These are phyloP conservation scores for Latrodectus hesperus DNA, from an alignment of 2,888 invertebrate species.

Conservation along the genomic window DNA sequence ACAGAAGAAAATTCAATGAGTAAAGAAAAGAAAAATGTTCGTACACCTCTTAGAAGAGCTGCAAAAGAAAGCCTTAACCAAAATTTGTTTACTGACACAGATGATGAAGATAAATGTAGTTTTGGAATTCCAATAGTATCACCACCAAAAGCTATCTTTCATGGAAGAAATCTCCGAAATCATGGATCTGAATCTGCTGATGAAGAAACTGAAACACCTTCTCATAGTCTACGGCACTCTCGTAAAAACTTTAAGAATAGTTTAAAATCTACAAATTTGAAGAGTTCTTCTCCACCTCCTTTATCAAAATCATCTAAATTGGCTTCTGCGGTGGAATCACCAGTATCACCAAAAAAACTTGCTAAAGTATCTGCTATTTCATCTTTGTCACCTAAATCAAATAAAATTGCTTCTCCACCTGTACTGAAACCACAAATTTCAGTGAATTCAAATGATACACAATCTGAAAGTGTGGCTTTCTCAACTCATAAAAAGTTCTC, in stretches of 20 bases:
- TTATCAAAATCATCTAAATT: slow-evolving; percentile 51
- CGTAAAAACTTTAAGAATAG: slow-evolving; percentile 16
- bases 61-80: slow-evolving; percentile 37
- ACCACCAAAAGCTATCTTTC: slow-evolving; percentile 32
- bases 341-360: slow-evolving; percentile 10
- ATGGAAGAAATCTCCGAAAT: slow-evolving; percentile 54
- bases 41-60: slow-evolving; percentile 45
- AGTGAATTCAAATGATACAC: slow-evolving; percentile 14
- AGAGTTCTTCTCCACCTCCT: slow-evolving; percentile 57
- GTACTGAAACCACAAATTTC: slow-evolving; percentile 67
- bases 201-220: slow-evolving; percentile 24
- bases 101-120: slow-evolving; percentile 39
- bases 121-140: slow-evolving; percentile 6
- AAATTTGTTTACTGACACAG: slow-evolving; percentile 51
- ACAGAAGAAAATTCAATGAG: slow-evolving; percentile 13
- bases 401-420: slow-evolving; percentile 65
- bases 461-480: background rate
- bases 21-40: slow-evolving; percentile 38
- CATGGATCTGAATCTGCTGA: slow-evolving; percentile 21
- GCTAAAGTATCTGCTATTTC: slow-evolving; percentile 1
- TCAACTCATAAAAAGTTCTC: slow-evolving; percentile 17
- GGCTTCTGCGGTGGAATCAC: background rate
- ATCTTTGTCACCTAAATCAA: slow-evolving; percentile 36
- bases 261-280: slow-evolving; percentile 2
- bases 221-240: slow-evolving; percentile 41